Evolutionary conservation across 2,888 invertebrate species (phyloP), one percentile per base, ranked within the genome.

Genomic region (Drosophila colorata): DNA sequence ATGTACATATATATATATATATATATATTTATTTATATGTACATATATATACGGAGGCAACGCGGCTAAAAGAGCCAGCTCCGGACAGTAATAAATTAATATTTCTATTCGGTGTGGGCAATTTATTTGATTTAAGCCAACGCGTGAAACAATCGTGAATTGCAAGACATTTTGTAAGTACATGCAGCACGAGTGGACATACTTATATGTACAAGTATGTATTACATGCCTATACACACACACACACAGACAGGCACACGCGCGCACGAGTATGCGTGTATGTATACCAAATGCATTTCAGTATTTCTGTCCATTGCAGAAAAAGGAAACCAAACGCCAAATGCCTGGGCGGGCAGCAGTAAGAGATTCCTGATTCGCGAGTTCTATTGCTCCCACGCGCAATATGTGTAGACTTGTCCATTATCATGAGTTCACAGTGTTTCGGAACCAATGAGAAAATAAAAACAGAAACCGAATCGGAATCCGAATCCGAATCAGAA

Each of bases 241-340:
- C 35, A 47, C 14, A 56, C 6, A 33, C 31, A 23, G 20, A 25
- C 16, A 25, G 4, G 1, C 5, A 25, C 25, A 1, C 1, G 6
- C 6, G 25, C 25, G 25, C 20, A 44, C 13, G 9, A 37, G 63
- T 68, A 46, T 67, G 55, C 40, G 59, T 64, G 78, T 81, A 65
- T 81, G 63, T 80, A 87, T 85, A 87, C 74, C 78, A 85, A 82
- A 43, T 72, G 75, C 64, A 79, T 56, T 65, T 75, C 52, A 49
- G 47, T 64, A 46, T 69, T 60, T 57, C 65, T 75, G 58, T 78
- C 47, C 59, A 49, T 84, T 81, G 57, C 80, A 80, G 85, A 69
- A 52, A 52, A 64, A 44, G 14, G 41, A 51, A 41, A 23, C 16
- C 44, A 3, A 28, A 28, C 28, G 3, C 2, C 9, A 28, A 61